Evolutionary conservation across 2,113 vertebrate genomes (phyloP).

Genomic region (Hippolais icterina): DNA sequence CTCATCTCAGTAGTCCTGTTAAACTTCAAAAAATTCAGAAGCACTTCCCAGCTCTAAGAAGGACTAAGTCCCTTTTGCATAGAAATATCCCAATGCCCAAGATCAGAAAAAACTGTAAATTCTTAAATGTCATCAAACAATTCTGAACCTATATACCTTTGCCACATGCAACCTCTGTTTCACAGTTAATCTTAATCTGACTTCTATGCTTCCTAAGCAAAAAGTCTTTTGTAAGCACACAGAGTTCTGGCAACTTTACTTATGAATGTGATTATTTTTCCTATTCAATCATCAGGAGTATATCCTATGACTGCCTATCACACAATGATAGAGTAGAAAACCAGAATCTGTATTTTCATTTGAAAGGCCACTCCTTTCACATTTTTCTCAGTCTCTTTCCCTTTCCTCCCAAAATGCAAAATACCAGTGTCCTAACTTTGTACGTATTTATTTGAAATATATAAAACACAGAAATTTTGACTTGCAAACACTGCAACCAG

Average conservation of each 20-base stretch:
- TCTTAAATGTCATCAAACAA: neutral
- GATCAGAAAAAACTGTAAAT: neutral
- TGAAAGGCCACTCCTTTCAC: neutral
- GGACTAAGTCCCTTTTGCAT: neutral
- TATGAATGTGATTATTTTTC: neutral
- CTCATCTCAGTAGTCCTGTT: neutral
- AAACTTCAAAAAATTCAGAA: neutral
- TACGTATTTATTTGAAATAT: neutral
- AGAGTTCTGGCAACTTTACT: neutral
- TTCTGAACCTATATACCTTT: neutral
- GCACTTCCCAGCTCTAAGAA: neutral
- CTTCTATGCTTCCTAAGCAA: neutral
- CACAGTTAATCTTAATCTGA: neutral
- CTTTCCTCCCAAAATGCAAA: neutral
- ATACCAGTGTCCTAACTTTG: neutral
- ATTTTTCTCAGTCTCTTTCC: neutral
- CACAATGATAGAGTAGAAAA: neutral
- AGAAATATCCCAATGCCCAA: neutral
- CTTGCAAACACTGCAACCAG: neutral
- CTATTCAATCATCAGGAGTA: neutral
- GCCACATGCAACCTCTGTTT: accelerated
- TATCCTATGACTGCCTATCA: neutral
- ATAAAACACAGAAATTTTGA: neutral
- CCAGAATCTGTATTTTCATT: neutral
- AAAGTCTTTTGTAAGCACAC: neutral